Evolutionary conservation across 1,140 invertebrate genomes (phyloP).

Genomic region (Heterodera carotae): DNA sequence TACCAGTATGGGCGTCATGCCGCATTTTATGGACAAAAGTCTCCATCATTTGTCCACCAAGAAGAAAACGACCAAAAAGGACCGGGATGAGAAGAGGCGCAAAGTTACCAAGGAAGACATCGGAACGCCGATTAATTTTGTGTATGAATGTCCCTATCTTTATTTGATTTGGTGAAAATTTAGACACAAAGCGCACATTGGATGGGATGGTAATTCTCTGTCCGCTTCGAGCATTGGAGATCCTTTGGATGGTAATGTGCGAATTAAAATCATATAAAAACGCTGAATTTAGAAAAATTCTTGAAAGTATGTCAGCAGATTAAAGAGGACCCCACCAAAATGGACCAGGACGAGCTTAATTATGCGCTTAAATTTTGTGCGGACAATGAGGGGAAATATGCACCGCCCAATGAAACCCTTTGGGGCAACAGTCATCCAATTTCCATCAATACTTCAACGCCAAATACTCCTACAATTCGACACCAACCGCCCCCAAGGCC

Average conservation of each 20-base stretch:
- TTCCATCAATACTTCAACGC: too few relatives aligned
- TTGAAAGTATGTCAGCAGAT: background rate
- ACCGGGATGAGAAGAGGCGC: slow-evolving; percentile 22
- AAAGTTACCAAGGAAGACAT: slow-evolving; percentile 36
- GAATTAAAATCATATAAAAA: background rate
- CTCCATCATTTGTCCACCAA: slow-evolving; percentile 30
- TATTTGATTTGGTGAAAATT: slow-evolving; percentile 17
- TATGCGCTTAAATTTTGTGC: slow-evolving; percentile 33
- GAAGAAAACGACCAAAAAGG: slow-evolving; percentile 36
- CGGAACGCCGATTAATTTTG: slow-evolving; percentile 36
- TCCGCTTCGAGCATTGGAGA: background rate
- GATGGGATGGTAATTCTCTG: slow-evolving; percentile 24
- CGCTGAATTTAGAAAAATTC: background rate
- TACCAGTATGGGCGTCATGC: slow-evolving; percentile 26
- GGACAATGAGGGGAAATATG: background rate
- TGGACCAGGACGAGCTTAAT: slow-evolving; percentile 34
- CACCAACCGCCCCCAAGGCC: slow-evolving; percentile 11
- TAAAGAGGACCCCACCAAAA: slow-evolving; percentile 25
- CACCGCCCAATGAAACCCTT: background rate
- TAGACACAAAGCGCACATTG: slow-evolving; percentile 35
- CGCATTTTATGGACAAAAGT: slow-evolving; percentile 15
- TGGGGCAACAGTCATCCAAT: background rate
- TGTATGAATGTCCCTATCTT: slow-evolving; percentile 6
- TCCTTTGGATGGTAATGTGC: background rate
- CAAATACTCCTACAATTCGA: background rate